phyloP scores from a whole-genome alignment of 2,797 vertebrate species.

The Tadarida brasiliensis region DNA sequence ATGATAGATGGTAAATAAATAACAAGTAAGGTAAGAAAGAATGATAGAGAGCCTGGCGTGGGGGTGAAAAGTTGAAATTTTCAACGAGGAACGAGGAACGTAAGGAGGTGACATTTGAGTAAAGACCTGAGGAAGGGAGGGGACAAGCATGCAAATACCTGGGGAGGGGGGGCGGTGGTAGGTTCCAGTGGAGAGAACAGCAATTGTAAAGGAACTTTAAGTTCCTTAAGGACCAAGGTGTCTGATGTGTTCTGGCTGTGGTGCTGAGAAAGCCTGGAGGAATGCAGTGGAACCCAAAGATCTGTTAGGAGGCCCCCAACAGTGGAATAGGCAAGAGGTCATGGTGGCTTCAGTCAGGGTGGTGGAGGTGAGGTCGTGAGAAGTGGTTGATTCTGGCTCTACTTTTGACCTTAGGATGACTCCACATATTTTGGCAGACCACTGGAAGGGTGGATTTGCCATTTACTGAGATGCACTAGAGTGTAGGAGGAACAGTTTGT shows the following conservation, averaged over 20 bases:
- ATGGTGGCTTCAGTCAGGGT: accelerated
- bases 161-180: background rate
- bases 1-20: background rate
- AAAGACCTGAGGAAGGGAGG: background rate
- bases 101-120: background rate
- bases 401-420: background rate
- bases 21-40: background rate
- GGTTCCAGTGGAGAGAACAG: background rate
- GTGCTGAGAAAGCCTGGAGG: background rate
- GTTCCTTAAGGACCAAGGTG: background rate
- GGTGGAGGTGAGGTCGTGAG: background rate
- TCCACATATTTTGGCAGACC: background rate
- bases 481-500: background rate
- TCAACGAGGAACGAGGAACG: background rate
- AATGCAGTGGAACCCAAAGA: background rate
- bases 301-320: background rate
- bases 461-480: background rate
- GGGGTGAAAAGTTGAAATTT: background rate
- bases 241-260: background rate
- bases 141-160: background rate
- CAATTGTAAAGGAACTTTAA: background rate
- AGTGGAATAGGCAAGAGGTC: background rate
- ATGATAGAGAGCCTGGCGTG: background rate
- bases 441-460: background rate
- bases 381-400: background rate